These are phyloP conservation scores for Glomeris marginata DNA, from an alignment of 2,888 invertebrate genomes.

Conservation along the genomic window DNA sequence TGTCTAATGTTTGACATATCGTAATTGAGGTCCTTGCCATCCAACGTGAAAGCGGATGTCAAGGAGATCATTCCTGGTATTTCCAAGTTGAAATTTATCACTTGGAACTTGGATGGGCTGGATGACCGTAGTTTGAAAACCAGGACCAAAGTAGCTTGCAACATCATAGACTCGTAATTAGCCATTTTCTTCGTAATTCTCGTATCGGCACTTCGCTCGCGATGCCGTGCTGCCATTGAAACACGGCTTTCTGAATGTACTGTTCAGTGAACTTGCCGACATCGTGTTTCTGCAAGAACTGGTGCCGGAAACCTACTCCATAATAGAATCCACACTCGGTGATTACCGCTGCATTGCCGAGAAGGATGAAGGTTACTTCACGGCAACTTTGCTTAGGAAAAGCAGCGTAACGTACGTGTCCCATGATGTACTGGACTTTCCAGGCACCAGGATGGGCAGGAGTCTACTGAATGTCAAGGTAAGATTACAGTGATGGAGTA, in stretches of 20 bases:
- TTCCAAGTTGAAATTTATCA: slow-evolving; percentile 33
- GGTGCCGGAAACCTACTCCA: slow-evolving; percentile 30
- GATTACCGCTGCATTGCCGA: slow-evolving; percentile 32
- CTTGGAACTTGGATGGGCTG: slow-evolving; percentile 46
- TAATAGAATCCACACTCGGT: slow-evolving; percentile 30
- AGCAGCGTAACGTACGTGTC: slow-evolving; percentile 29
- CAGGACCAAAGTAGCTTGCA: slow-evolving; percentile 36
- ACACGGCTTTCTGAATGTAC: slow-evolving; percentile 9
- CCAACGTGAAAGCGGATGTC: slow-evolving; percentile 10
- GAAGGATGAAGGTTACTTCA: slow-evolving; percentile 30
- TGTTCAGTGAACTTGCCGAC: slow-evolving; percentile 37
- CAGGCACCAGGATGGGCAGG: slow-evolving; percentile 36
- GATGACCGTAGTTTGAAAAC: slow-evolving; percentile 34
- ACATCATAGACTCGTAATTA: slow-evolving; percentile 33
- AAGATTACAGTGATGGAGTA: slow-evolving; percentile 15
- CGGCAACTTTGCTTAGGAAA: slow-evolving; percentile 31
- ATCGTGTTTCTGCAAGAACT: slow-evolving; percentile 44
- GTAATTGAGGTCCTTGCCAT: slow-evolving; percentile 13
- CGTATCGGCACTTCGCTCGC: background rate
- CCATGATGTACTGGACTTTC: slow-evolving; percentile 34
- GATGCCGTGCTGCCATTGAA: background rate
- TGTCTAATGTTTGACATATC: background rate
- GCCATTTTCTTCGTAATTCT: too few relatives aligned
- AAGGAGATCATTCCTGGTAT: slow-evolving; percentile 23
- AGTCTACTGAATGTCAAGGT: slow-evolving; percentile 37